phyloP scores from a whole-genome alignment of 2,888 invertebrate genomes.

The Lithophane socia region DNA sequence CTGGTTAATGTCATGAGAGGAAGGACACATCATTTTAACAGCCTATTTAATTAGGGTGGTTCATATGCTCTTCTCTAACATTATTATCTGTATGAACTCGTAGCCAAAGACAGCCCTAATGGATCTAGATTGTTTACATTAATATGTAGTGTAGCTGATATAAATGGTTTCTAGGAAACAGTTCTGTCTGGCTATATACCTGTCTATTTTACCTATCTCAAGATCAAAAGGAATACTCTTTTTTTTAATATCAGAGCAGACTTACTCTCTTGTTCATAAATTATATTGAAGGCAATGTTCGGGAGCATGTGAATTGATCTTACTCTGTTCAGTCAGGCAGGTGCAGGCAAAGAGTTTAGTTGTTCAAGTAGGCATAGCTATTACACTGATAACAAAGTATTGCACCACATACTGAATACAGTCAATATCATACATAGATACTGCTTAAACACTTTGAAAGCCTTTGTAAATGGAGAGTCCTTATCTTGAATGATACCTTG shows the following conservation, averaged over 20 bases:
- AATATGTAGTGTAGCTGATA: neutral
- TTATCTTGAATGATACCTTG: neutral
- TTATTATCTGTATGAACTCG: slow-evolving; percentile 1
- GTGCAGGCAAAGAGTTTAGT: neutral
- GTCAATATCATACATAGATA: neutral
- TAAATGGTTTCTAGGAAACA: slow-evolving; percentile 6
- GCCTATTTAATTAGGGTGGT: neutral
- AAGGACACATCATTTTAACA: neutral
- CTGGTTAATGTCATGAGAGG: neutral
- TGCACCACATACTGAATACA: neutral
- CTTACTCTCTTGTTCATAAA: slow-evolving; percentile 28
- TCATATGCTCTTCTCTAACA: neutral
- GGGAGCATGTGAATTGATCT: neutral
- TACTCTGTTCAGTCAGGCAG: slow-evolving; percentile 2
- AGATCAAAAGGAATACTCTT: slow-evolving; percentile 36
- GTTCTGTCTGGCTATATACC: slow-evolving; percentile 3
- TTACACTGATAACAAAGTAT: slow-evolving; percentile 1
- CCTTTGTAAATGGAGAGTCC: neutral
- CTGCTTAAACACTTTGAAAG: neutral
- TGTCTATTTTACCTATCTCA: slow-evolving; percentile 11
- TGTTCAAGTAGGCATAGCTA: neutral
- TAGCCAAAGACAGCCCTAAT: neutral
- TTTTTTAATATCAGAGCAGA: slow-evolving; percentile 5
- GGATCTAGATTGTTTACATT: slow-evolving; percentile 15
- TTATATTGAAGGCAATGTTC: neutral